Evolutionary conservation across 2,113 vertebrate species (phyloP), one percentile per base, ranked within the genome.

Genomic region (Centropristis striata): DNA sequence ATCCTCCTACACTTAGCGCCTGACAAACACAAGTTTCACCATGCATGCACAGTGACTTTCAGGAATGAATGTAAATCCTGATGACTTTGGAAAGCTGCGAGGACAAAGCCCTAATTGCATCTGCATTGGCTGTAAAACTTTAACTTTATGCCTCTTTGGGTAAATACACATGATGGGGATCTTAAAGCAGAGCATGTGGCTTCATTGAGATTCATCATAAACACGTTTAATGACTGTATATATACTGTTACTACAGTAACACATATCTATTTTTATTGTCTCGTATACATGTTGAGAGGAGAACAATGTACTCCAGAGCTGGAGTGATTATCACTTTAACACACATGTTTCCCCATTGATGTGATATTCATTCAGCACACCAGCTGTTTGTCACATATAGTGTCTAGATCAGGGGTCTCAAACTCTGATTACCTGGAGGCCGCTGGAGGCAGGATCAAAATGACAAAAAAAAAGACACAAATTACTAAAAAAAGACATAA

Each of bases 81-180:
- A 71, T 89, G 92, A 94, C 91, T 93, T 91, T 93, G 90, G 81
- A 75, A 78, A 81, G 86, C 86, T 85, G 61, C 36, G 80, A 93
- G 91, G 91, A 92, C 85, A 53, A 82, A 77, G 42, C 66, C 55
- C 47, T 71, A 91, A 91, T 89, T 91, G 78, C 81, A 57, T 91
- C 80, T 55, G 65, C 65, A 65, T 80, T 75, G 47, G 47, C 77
- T 82, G 14, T 69, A 46, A 83, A 88, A 85, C 77, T 88, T 91
- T 73, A 74, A 72, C 42, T 61, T 76, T 49, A 55, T 59, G 66
- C 73, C n/a, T 69, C 64, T 80, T 60, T 36, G 53, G 32, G 55
- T 72, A 88, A 83, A 87, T 83, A 84, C 41, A 59, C 84, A 77
- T 60, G 28, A 75, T 49, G 14, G 21, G 20, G 39, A 25, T 78